phyloP scores from a whole-genome alignment of 1,140 invertebrate species.

The Agrilus planipennis region DNA sequence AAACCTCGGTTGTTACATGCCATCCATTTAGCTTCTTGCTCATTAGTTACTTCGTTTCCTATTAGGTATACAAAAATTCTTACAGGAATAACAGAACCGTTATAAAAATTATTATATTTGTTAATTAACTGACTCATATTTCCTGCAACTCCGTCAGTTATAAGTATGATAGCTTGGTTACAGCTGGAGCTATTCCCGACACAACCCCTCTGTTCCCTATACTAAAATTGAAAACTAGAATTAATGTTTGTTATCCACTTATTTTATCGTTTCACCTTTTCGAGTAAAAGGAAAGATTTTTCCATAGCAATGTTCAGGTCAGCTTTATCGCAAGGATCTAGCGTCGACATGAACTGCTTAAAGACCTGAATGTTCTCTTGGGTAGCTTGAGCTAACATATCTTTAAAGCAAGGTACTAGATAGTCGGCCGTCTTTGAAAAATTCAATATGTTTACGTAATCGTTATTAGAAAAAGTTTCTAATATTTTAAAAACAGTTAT shows the following conservation, averaged over 20 bases:
- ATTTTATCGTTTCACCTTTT: conserved; percentile 41
- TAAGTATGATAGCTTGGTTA: conserved; percentile 97
- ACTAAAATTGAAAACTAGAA: conserved; percentile 28
- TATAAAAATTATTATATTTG: conserved; percentile 64
- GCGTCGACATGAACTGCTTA: conserved; percentile 52
- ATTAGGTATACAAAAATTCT: conserved; percentile 95
- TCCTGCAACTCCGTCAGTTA: conserved; percentile 92
- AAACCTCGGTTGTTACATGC: conserved; percentile 87
- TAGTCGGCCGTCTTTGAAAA: conserved; percentile 53
- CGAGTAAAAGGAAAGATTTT: conserved; percentile 74
- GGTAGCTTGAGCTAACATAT: conserved; percentile 81
- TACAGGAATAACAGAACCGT: conserved; percentile 59
- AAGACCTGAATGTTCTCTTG: conserved; percentile 75
- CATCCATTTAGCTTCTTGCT: conserved; percentile 87
- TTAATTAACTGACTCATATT: conserved; percentile 82
- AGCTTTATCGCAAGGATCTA: conserved; percentile 66
- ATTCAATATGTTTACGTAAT: conserved; percentile 87
- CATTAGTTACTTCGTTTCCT: conserved; percentile 88
- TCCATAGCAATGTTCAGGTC: conserved; percentile 78
- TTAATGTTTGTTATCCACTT: not conserved
- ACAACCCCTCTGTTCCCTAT: conserved; percentile 44
- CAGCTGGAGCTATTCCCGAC: conserved; percentile 51
- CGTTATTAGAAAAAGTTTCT: conserved; percentile 95
- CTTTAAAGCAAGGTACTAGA: conserved; percentile 69
- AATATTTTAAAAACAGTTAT: conserved; percentile 75